Percentiles rank a stretch among this genome's conserved stretches.
phyloP scores from a whole-genome alignment of 1,140 invertebrate genomes.

The Laupala kohalensis region DNA sequence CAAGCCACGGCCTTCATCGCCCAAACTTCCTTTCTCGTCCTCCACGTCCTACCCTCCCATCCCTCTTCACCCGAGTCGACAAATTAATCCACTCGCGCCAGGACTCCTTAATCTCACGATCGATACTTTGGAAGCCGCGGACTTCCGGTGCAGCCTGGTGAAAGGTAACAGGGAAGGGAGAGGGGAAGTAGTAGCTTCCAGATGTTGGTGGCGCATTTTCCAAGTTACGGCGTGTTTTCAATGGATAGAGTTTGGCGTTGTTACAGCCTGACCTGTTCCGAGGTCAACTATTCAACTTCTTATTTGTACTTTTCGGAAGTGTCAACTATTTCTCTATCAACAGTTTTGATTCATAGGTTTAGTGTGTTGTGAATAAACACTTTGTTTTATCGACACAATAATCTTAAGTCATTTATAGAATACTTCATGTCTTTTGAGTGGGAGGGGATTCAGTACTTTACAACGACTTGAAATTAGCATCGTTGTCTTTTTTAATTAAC shows the following conservation, averaged over 20 bases:
- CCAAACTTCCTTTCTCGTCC: background rate
- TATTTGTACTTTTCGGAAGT: no score
- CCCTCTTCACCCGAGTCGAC: background rate
- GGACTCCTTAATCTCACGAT: background rate
- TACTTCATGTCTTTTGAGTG: no score
- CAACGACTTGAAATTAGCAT: no score
- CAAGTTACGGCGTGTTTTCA: background rate
- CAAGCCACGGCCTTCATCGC: background rate
- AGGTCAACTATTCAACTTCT: no score
- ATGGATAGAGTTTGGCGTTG: background rate
- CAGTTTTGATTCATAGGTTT: no score
- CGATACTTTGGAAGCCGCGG: background rate
- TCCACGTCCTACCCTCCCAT: background rate
- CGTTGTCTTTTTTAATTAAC: no score
- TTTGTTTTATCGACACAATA: no score
- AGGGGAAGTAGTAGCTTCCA: background rate
- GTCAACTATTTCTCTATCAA: no score
- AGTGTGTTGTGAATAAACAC: no score
- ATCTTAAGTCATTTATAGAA: no score
- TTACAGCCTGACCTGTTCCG: no score
- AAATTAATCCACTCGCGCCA: background rate
- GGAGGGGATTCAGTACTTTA: no score
- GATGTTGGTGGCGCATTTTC: background rate
- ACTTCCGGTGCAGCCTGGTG: background rate
- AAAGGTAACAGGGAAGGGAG: background rate